Evolutionary conservation across 2,888 invertebrate species (phyloP), one percentile per base, ranked within the genome.

Genomic region (Coenonympha arcania): DNA sequence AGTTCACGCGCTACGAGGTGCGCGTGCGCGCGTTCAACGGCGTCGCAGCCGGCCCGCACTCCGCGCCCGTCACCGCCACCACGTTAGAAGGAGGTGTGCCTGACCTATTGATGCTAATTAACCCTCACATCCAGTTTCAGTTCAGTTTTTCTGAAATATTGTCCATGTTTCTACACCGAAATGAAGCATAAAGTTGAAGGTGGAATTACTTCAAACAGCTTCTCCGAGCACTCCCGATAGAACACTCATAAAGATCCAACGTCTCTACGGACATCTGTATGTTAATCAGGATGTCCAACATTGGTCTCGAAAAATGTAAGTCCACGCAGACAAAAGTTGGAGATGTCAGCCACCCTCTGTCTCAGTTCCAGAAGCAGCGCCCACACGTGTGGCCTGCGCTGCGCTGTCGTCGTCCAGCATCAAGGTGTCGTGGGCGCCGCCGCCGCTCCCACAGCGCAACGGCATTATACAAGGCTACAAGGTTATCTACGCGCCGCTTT

Each of bases 21-120:
- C 89, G 92, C 1, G 92, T 95, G 16, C 88, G 92, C 54, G 94
- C 94, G 0, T 94, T 93, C 73, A 95, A 95, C 73, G 89, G 90
- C 1, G 91, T 93, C 26, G 95, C 94, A 0, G 90, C 92, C 36
- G 94, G 95, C 0, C 93, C 95, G 0, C 86, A 90, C 0, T 92
- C 93, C 3, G 87, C 89, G 4, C 90, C 92, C 1, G 88, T 91
- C 9, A 83, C 89, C 11, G 91, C 90, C 9, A 90, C 91, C 20
- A 93, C 93, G 2, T 81, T 92, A 33, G 92, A 93, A 83, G 92
- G 92, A 86, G 90, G 90, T 90, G 67, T 9, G 34, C 6, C 3
- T 6, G 24, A 6, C 2, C 24, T n/a, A n/a, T n/a, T n/a, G n/a
- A n/a, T n/a, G n/a, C n/a, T n/a, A n/a, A n/a, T n/a, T n/a, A n/a